A percentile compares a stretch with the other conserved stretches of the same genome.
Evolutionary conservation across 2,113 vertebrate genomes (phyloP).

Genomic region (Protomyctophum bolini): DNA sequence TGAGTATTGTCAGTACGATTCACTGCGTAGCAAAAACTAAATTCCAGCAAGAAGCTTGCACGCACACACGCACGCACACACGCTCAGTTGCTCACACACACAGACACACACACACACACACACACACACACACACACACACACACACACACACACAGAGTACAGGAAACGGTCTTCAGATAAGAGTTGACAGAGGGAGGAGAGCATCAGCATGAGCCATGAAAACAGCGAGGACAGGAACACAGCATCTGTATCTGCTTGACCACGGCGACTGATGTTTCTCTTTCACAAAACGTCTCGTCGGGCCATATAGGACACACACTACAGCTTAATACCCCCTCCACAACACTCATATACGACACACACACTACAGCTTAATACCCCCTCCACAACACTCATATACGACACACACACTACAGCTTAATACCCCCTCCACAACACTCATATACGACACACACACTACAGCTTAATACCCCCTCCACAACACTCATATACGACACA

Average conservation of each 20-base stretch:
- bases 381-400: slow-evolving; percentile 42
- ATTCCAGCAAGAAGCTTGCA: too few species aligned
- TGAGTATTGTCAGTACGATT: too few species aligned
- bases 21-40: too few species aligned
- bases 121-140: too few species aligned
- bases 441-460: slow-evolving; percentile 12
- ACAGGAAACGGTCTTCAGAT: background rate
- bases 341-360: slow-evolving; percentile 40
- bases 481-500: background rate
- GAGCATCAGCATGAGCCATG: slow-evolving; percentile 44
- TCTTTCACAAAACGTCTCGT: slow-evolving; percentile 42
- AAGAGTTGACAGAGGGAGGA: slow-evolving; percentile 12
- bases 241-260: slow-evolving; percentile 48
- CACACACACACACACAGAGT: background rate
- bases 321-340: slow-evolving; percentile 62
- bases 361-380: slow-evolving; percentile 57
- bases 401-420: slow-evolving; percentile 38
- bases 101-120: too few species aligned
- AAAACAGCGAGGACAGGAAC: slow-evolving; percentile 32
- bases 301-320: slow-evolving; percentile 16
- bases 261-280: slow-evolving; percentile 48
- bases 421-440: slow-evolving; percentile 65
- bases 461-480: slow-evolving; percentile 64
- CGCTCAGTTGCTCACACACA: too few species aligned
- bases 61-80: too few species aligned